Percentiles rank a stretch among this genome's conserved stretches.
Conservation (phyloP, 2,888 invertebrate genomes). For the Drosophila siamana region DNA sequence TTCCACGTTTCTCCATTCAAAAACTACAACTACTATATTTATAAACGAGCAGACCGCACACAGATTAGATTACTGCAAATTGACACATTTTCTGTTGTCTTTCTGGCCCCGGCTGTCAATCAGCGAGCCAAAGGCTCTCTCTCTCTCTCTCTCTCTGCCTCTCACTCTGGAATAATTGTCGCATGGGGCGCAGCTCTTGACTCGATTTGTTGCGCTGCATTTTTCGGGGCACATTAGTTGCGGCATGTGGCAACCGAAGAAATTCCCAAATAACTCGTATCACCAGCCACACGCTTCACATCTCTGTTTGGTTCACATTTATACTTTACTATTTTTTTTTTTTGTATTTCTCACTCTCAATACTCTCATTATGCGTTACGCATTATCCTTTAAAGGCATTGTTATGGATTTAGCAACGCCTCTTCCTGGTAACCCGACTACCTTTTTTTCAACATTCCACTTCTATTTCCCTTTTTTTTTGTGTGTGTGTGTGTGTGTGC, state of each 20-base stretch:
- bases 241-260: conserved; percentile 23
- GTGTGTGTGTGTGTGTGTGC: no score
- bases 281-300: conserved; percentile 45
- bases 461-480: not conserved
- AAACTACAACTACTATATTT: not conserved
- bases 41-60: conserved; percentile 57
- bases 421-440: conserved; percentile 77
- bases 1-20: conserved; percentile 17
- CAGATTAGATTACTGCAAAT: conserved; percentile 80
- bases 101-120: conserved; percentile 46
- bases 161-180: conserved; percentile 33
- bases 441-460: conserved; percentile 35
- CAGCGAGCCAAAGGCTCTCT: conserved; percentile 15
- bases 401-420: conserved; percentile 75
- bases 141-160: not conserved
- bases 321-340: no score
- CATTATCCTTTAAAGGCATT: conserved; percentile 71
- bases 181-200: conserved; percentile 51
- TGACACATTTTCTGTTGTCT: conserved; percentile 71
- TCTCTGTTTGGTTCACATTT: conserved; percentile 38
- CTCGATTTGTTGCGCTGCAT: conserved; percentile 66
- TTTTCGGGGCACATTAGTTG: conserved; percentile 54
- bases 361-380: conserved; percentile 72
- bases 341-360: conserved; percentile 23
- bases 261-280: conserved; percentile 16